Percentiles rank a stretch among this genome's conserved stretches.
Evolutionary conservation across 2,888 invertebrate genomes (phyloP).

Genomic region (Coleophora flavipennella): DNA sequence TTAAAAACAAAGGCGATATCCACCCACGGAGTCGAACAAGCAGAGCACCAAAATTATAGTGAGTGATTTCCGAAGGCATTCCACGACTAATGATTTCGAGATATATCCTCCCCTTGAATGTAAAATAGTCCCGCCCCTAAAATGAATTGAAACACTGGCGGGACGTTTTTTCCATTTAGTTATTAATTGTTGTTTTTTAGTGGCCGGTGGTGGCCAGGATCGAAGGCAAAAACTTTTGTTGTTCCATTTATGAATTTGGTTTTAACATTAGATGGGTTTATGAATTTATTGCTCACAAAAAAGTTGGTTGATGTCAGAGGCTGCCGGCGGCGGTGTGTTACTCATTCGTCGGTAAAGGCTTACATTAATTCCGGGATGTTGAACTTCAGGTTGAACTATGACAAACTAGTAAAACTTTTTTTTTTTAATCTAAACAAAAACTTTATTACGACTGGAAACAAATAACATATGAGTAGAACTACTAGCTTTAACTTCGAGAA

Average conservation of each 20-base stretch:
- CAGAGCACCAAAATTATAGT: slow-evolving; percentile 62
- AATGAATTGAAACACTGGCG: slow-evolving; percentile 69
- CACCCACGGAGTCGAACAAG: slow-evolving; percentile 53
- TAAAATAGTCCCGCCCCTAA: slow-evolving; percentile 64
- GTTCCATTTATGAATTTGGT: slow-evolving; percentile 10
- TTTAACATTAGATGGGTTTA: slow-evolving; percentile 14
- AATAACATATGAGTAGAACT: no score
- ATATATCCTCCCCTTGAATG: slow-evolving; percentile 70
- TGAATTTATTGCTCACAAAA: slow-evolving; percentile 13
- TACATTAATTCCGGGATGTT: slow-evolving; percentile 7
- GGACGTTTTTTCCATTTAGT: slow-evolving; percentile 49
- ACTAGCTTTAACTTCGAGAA: no score
- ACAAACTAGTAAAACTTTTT: no score
- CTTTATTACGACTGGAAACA: no score
- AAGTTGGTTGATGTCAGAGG: slow-evolving; percentile 2
- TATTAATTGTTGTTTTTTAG: slow-evolving; percentile 66
- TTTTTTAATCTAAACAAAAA: no score
- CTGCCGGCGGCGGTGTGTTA: slow-evolving; percentile 2
- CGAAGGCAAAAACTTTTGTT: slow-evolving; percentile 26
- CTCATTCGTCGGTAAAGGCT: neutral
- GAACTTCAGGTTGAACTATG: slow-evolving; percentile 7
- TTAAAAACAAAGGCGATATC: slow-evolving; percentile 64
- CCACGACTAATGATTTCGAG: slow-evolving; percentile 68
- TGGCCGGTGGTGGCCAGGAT: slow-evolving; percentile 49
- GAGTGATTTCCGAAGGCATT: slow-evolving; percentile 58